Percentiles rank a stretch among this genome's conserved stretches.
phyloP scores from a whole-genome alignment of 1,140 invertebrate genomes.

The Lithobius niger region DNA sequence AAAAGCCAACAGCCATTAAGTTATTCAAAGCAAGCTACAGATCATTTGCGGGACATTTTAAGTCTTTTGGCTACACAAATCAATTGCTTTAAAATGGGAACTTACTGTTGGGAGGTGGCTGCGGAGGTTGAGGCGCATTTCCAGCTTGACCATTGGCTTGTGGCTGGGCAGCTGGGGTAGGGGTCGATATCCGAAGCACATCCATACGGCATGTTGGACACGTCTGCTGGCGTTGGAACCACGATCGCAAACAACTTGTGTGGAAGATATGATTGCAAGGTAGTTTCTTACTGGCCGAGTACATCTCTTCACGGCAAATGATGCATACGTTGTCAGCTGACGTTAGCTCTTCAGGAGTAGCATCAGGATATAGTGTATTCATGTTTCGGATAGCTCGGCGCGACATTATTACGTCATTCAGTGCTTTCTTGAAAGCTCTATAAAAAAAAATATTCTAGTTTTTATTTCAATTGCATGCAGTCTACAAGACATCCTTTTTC shows the following conservation, averaged over 20 bases:
- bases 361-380: conserved; percentile 96
- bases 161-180: conserved; percentile 26
- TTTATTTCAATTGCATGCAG: too few species aligned
- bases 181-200: conserved; percentile 58
- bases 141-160: neutral
- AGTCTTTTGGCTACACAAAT: neutral
- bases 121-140: neutral
- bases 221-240: conserved; percentile 99
- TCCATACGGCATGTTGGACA: conserved; percentile 97
- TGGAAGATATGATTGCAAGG: conserved; percentile 99
- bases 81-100: neutral
- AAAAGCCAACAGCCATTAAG: too few species aligned
- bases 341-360: conserved; percentile 82
- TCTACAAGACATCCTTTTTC: too few species aligned
- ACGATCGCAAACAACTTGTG: conserved; percentile 90
- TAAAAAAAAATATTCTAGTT: too few species aligned
- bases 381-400: conserved; percentile 92
- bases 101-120: neutral
- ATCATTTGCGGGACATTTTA: too few species aligned
- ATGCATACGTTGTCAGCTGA: conserved; percentile 97
- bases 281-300: conserved; percentile 80
- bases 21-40: too few species aligned
- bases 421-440: conserved; percentile 95
- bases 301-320: conserved; percentile 93
- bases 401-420: conserved; percentile 95